phyloP scores from a whole-genome alignment of 2,113 vertebrate genomes.

The Mixornis gularis region DNA sequence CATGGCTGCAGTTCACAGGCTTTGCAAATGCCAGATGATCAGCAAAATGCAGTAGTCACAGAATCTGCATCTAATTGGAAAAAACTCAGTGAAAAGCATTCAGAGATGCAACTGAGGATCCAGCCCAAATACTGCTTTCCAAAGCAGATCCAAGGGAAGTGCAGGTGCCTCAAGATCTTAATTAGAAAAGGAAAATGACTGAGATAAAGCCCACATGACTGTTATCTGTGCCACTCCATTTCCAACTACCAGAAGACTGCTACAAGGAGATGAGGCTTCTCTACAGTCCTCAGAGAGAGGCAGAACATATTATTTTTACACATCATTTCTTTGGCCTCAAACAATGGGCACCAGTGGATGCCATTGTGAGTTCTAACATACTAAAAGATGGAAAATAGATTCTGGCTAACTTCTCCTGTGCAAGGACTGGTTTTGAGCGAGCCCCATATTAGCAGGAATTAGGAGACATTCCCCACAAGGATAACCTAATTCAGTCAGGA shows the following conservation, averaged over 20 bases:
- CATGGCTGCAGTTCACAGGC: not conserved
- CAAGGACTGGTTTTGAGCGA: not conserved
- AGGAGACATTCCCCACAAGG: not conserved
- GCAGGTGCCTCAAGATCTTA: not conserved
- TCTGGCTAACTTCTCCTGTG: not conserved
- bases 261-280: not conserved
- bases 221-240: not conserved
- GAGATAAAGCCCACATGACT: not conserved
- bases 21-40: not conserved
- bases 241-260: not conserved
- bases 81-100: not conserved
- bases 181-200: not conserved
- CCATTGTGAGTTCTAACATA: not conserved
- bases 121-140: not conserved
- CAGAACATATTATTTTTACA: not conserved
- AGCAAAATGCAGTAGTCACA: not conserved
- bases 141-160: not conserved
- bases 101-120: not conserved
- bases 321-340: not conserved
- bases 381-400: not conserved
- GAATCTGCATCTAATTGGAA: not conserved
- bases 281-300: not conserved
- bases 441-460: not conserved
- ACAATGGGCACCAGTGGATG: not conserved
- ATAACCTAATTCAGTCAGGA: not conserved